Evolutionary conservation across 2,797 vertebrate genomes (phyloP), one percentile per base, ranked within the genome.

Genomic region (Pogoniulus pusillus): DNA sequence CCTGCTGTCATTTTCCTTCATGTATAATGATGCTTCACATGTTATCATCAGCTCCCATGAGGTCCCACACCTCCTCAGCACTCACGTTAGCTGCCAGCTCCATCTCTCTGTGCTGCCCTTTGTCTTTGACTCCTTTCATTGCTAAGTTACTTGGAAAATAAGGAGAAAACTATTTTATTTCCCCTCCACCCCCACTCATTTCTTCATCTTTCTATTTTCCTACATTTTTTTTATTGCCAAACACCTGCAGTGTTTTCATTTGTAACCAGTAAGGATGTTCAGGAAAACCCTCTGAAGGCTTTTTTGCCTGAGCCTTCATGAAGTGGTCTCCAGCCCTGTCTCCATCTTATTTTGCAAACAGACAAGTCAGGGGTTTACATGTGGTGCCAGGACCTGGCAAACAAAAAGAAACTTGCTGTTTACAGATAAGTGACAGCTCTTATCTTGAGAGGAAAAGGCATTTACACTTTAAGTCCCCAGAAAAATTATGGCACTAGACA

Each of bases 161-260:
- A 34, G 11, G n/a, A 7, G n/a, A 24, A 12, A 30, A 6, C 10
- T 4, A 4, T 49, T 62, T 62, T 66, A 39, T 76, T 13, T 11
- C 6, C 41, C 14, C 14, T 16, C 10, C 39, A 37, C 37, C 9
- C 22, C 12, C 16, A 32, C 34, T 18, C 1, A 0, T 54, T 23
- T 54, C 39, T 37, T 55, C 15, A 30, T 23, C 4, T 39, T 66
- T 81, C 16, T 35, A 17, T 55, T 37, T 51, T 47, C 14, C 27
- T 77, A 39, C 37, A 39, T 54, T 23, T 17, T 63, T 37, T 72
- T 66, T 45, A 51, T 70, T n/a, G 20, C 4, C 45, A 65, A 60
- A 65, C 4, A 4, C 53, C 30, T 47, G 53, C 24, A 74, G 8
- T 34, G 10, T 10, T 58, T 73, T 72, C 27, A 41, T 41, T 58